Evolutionary conservation across 2,113 vertebrate genomes (phyloP), one percentile per base, ranked within the genome.

Genomic region (Heterocephalus glaber): DNA sequence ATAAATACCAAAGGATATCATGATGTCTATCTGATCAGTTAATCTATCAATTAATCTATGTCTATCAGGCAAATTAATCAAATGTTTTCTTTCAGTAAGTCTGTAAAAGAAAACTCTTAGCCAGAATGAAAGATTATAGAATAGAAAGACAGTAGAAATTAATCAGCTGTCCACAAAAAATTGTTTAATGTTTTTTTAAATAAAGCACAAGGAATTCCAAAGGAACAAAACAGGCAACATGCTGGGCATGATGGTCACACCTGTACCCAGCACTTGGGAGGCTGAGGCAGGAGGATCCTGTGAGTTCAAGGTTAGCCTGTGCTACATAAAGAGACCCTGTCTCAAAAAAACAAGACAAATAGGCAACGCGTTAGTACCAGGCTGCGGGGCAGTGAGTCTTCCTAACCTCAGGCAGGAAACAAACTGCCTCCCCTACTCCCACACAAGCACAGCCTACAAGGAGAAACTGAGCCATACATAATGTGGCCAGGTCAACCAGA

Each of bases 1-100:
- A 83, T 49, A 84, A 97, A 79, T 38, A n/a, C 10, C 54, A 79
- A 77, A 89, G 33, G 86, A 91, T 95, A 68, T 79, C 22, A n/a
- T 56, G 26, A 10, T 79, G 8, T 84, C 35, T 83, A 56, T 14
- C 54, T 14, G 13, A 14, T 56, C 54, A 56, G 16, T 14, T 56
- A 56, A 56, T 56, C 54, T 56, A 56, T 56, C 54, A 56, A 56
- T 56, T 56, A 56, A 56, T 56, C 54, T 56, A 56, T 56, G 54
- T 56, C 54, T 8, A 56, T 86, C 79, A 76, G 26, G 19, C 94
- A 41, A 95, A 80, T 41, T 33, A 82, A 81, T 41, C 28, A 82
- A 85, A 61, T 58, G 47, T 17, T 22, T 44, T 66, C 92, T 89
- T 87, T 68, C 54, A 72, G n/a, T 61, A 93, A 94, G 72, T 56